phyloP scores from a whole-genome alignment of 2,113 vertebrate genomes.

The Pan troglodytes region NHGRI_mPanTro3-v2.1_pri NC_072401.2:4116001-4116500 shows the following conservation, averaged over 20 bases:
- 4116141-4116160: neutral
- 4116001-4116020: fast-evolving
- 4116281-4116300: neutral
- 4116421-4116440: no score
- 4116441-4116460: neutral
- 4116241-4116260: no score
- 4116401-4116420: neutral
- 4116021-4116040: fast-evolving
- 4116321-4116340: neutral
- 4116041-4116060: neutral
- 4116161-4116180: neutral
- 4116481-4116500: neutral
- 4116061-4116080: fast-evolving
- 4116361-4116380: neutral
- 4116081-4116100: fast-evolving
- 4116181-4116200: neutral
- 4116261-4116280: neutral
- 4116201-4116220: neutral
- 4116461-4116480: neutral
- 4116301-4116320: neutral
- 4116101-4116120: neutral
- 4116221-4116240: no score
- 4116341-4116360: neutral
- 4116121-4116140: neutral
- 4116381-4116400: neutral